Evolutionary conservation across 1,140 invertebrate species (phyloP), one percentile per base, ranked within the genome.

Genomic region (Diplogasteroides magnus): DNA sequence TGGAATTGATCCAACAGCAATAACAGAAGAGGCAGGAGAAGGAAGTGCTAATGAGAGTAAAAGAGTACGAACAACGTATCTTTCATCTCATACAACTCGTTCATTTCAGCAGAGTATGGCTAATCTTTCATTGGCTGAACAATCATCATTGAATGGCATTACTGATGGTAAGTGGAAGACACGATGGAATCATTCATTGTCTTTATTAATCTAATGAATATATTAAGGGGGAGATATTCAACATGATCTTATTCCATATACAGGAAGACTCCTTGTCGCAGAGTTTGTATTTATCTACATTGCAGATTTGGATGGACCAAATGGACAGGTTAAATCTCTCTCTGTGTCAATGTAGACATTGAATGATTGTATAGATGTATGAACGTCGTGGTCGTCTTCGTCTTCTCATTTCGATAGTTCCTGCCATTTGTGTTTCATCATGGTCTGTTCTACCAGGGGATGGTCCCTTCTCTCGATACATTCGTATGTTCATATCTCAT

Each of bases 191-290:
- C n/a, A n/a, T n/a, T n/a, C n/a, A n/a, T n/a, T n/a, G n/a, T n/a
- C n/a, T n/a, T n/a, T n/a, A n/a, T n/a, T n/a, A n/a, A n/a, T n/a
- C n/a, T n/a, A n/a, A n/a, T 55, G 31, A 6, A 69, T 37, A 27
- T 15, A 31, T 19, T 64, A 67, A 37, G 32, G 31, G 63, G 70
- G 56, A 62, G 29, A 29, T 13, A 68, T 31, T 19, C 59, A 76
- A 32, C 80, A 79, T 64, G 80, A 82, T 65, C 58, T 82, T 28
- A 82, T 82, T 31, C 80, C 80, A 19, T 82, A 82, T 58, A 79
- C 74, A 19, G 80, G 80, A 31, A 28, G 80, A 29, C 69, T 82
- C 14, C 32, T 82, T 1, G 76, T 69, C 0, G 74, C 80, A 2
- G 77, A 81, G 19, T 73, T 82, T 55, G 61, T 69, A 1, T 77